Percentiles rank a stretch among this genome's conserved stretches.
Conservation (phyloP, 2,797 vertebrate species). For the Nannoperca australis region DNA sequence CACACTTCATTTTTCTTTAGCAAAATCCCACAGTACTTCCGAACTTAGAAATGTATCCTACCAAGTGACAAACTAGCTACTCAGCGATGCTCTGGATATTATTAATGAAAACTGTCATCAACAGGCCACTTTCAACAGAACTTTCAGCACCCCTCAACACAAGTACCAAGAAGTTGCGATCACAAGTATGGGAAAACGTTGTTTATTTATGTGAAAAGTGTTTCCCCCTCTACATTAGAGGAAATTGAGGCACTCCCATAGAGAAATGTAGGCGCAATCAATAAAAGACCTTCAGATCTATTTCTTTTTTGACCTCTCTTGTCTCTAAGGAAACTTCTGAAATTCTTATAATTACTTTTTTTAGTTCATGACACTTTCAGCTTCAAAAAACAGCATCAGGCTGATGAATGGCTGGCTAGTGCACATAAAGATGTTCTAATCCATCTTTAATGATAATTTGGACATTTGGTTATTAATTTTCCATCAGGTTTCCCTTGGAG, state of each 20-base stretch:
- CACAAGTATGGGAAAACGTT: not conserved
- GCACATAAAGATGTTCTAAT: conserved; percentile 59
- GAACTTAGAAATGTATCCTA: conserved; percentile 8
- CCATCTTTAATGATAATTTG: conserved; percentile 62
- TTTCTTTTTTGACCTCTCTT: conserved; percentile 22
- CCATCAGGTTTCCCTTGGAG: conserved; percentile 43
- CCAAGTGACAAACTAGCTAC: not conserved
- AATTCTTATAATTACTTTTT: conserved; percentile 51
- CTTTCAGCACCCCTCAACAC: not conserved
- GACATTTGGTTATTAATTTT: conserved; percentile 61
- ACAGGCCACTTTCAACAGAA: not conserved
- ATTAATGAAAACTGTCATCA: conserved; percentile 15
- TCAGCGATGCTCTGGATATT: not conserved
- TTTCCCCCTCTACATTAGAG: not conserved
- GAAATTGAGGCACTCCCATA: conserved; percentile 2
- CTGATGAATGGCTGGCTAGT: conserved; percentile 50
- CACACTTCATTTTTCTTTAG: conserved; percentile 4
- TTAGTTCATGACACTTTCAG: conserved; percentile 18
- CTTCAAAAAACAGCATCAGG: not conserved
- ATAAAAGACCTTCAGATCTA: conserved; percentile 24
- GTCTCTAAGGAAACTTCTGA: conserved; percentile 38
- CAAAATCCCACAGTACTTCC: conserved; percentile 28
- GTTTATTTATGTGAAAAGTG: not conserved
- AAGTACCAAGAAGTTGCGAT: not conserved
- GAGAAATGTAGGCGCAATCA: conserved; percentile 9